A percentile compares a stretch with the other conserved stretches of the same genome.
phyloP scores from a whole-genome alignment of 1,140 invertebrate species.

The Conopomorpha cramerella region DNA sequence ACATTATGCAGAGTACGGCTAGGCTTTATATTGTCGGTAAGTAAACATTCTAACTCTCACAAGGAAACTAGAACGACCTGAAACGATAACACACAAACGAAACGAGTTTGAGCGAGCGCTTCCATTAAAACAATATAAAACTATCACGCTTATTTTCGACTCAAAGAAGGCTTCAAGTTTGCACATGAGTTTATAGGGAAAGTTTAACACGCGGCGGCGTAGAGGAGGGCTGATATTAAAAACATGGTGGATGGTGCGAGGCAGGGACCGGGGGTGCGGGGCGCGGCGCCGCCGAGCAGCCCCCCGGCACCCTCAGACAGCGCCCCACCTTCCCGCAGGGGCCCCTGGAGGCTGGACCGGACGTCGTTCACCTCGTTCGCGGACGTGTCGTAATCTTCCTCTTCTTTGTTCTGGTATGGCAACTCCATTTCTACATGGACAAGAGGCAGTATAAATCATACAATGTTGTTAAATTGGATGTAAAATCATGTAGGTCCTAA shows the following conservation, averaged over 20 bases:
- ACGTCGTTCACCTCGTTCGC: constrained; percentile 44
- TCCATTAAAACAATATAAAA: not conserved
- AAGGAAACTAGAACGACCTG: no score
- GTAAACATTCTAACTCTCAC: not conserved
- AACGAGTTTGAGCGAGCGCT: not conserved
- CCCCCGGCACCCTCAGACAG: constrained; percentile 29
- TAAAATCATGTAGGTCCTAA: no score
- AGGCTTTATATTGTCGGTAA: not conserved
- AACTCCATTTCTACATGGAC: constrained; percentile 50
- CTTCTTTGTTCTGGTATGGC: constrained; percentile 39
- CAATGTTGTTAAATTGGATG: no score
- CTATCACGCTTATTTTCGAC: constrained; percentile 4
- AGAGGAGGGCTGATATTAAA: constrained; percentile 34
- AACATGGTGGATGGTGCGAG: constrained; percentile 18
- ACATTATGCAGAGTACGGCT: not conserved
- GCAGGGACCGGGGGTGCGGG: constrained; percentile 10
- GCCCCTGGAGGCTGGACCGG: constrained; percentile 44
- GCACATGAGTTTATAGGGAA: constrained; percentile 21
- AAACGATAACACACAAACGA: no score
- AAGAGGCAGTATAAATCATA: constrained; percentile 3
- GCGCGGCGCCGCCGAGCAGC: constrained; percentile 35
- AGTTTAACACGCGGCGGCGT: constrained; percentile 27
- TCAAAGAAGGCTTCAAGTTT: constrained; percentile 14
- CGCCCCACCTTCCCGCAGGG: constrained; percentile 39
- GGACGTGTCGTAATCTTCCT: constrained; percentile 36